Conservation (phyloP, 2,113 vertebrate species). For the Sceloporus undulatus region DNA sequence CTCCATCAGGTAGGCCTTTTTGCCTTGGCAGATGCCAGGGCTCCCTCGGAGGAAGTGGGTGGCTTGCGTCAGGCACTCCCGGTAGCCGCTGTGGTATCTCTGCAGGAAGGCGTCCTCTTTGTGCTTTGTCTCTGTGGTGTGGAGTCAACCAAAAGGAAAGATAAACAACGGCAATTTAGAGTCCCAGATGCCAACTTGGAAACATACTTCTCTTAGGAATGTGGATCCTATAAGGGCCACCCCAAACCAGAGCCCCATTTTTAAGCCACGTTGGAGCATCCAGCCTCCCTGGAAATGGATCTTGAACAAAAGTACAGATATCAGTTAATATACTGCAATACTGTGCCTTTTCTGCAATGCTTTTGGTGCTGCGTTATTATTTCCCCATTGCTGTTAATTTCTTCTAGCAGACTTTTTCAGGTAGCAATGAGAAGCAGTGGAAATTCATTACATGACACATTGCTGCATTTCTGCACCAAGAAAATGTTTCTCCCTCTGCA, state of each 20-base stretch:
- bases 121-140: conserved; percentile 10
- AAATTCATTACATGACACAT: no score
- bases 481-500: no score
- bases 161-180: not conserved
- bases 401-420: no score
- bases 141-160: not conserved
- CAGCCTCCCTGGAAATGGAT: not conserved
- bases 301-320: not conserved
- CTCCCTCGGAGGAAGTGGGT: conserved; percentile 40
- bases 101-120: not conserved
- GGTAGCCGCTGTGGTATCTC: conserved; percentile 40
- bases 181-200: not conserved
- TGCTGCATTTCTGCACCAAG: no score
- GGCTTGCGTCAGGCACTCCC: conserved; percentile 47
- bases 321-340: not conserved
- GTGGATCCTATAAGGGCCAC: no score
- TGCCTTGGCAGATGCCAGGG: conserved; percentile 15
- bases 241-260: not conserved
- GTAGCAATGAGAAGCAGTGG: no score
- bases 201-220: not conserved
- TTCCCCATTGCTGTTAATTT: no score
- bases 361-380: not conserved
- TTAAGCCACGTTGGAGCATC: not conserved
- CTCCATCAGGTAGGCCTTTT: conserved; percentile 47
- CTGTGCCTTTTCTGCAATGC: not conserved